phyloP scores from a whole-genome alignment of 2,888 invertebrate genomes.

The Synanthedon andrenaeformis region DNA sequence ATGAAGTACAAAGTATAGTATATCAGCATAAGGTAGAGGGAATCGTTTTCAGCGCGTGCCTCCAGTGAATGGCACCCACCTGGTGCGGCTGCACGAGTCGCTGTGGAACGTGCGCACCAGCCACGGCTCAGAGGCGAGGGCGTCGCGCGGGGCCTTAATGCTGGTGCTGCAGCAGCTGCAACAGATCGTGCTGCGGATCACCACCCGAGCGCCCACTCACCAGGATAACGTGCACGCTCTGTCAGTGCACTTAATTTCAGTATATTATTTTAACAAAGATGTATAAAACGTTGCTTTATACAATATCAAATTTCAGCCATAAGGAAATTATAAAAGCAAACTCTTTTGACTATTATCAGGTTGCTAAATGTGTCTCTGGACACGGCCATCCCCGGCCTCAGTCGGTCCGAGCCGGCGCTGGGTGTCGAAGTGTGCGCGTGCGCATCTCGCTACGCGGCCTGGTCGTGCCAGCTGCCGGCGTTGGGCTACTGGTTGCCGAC shows the following conservation, averaged over 20 bases:
- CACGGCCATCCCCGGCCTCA: conserved; percentile 78
- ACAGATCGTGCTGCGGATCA: conserved; percentile 80
- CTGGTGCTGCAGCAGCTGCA: conserved; percentile 90
- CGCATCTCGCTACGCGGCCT: conserved; percentile 82
- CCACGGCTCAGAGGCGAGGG: conserved; percentile 39
- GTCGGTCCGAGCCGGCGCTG: conserved; percentile 76
- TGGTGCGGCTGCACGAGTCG: conserved; percentile 79
- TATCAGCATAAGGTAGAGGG: too few relatives aligned
- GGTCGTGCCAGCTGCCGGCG: conserved; percentile 92
- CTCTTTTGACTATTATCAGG: conserved; percentile 32
- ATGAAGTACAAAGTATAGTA: too few relatives aligned
- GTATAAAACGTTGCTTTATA: not conserved
- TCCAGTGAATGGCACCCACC: conserved; percentile 61
- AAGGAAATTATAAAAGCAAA: too few relatives aligned
- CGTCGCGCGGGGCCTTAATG: conserved; percentile 84
- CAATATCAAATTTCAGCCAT: not conserved
- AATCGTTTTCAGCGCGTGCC: conserved; percentile 36
- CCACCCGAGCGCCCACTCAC: conserved; percentile 33
- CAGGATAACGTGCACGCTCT: conserved; percentile 40
- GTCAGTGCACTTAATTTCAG: conserved; percentile 22
- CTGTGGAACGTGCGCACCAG: conserved; percentile 76
- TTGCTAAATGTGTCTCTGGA: conserved; percentile 85
- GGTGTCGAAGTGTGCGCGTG: conserved; percentile 91
- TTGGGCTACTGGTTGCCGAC: conserved; percentile 83
- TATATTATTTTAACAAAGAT: not conserved